Percentiles rank a stretch among this genome's conserved stretches.
Conservation (phyloP, 1,140 invertebrate species). For the Cryptotermes secundus region DNA sequence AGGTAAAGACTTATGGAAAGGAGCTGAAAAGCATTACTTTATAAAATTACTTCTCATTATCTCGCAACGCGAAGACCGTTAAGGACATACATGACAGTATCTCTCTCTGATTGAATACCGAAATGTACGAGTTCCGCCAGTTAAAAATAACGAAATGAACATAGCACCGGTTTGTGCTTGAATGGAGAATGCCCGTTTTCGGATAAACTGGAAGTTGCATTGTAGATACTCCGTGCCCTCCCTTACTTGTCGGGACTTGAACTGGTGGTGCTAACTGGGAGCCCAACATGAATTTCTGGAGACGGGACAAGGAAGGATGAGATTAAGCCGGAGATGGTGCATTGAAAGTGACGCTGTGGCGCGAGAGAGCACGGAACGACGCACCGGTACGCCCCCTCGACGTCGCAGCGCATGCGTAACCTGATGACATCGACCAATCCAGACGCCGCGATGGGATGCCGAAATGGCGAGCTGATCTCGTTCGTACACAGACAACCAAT, state of each 20-base stretch:
- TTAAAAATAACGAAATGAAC: no score
- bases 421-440: conserved; percentile 20
- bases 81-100: no score
- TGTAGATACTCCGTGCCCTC: no score
- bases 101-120: no score
- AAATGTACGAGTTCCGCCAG: no score
- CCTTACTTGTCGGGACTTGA: not conserved
- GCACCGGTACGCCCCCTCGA: not conserved
- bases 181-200: no score
- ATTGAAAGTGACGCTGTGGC: conserved; percentile 24
- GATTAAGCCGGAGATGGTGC: conserved; percentile 33
- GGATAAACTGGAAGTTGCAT: no score
- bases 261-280: conserved; percentile 26
- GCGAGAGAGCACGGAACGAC: not conserved
- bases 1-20: no score
- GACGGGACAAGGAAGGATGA: conserved; percentile 29
- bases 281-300: not conserved
- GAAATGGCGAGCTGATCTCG: conserved; percentile 32
- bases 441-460: conserved; percentile 27
- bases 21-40: no score
- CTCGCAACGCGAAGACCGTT: no score
- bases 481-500: conserved; percentile 17
- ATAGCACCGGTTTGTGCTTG: no score
- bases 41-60: no score
- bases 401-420: conserved; percentile 15